Conservation (phyloP, 2,888 invertebrate species). For the Aleiodes leptofemur region DNA sequence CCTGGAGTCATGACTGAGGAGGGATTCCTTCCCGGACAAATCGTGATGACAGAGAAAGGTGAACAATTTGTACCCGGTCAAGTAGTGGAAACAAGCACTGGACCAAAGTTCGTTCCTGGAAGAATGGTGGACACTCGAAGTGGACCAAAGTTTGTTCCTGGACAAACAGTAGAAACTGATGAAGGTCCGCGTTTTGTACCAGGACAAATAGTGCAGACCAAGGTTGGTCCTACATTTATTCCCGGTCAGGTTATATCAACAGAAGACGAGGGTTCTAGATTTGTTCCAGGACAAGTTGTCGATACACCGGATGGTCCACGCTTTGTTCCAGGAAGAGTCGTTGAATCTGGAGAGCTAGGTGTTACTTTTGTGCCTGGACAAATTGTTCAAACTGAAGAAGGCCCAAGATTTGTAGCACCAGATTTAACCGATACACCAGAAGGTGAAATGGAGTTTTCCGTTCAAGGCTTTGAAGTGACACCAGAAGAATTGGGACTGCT, state of each 20-base stretch:
- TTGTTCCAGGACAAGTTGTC: constrained; percentile 83
- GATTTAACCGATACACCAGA: constrained; percentile 82
- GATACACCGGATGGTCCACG: constrained; percentile 83
- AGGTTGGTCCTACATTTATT: constrained; percentile 85
- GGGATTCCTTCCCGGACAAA: constrained; percentile 83
- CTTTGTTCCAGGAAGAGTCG: constrained; percentile 78
- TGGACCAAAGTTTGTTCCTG: constrained; percentile 82
- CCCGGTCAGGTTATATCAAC: constrained; percentile 86
- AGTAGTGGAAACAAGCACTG: constrained; percentile 82
- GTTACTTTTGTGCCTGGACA: constrained; percentile 77
- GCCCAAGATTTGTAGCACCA: constrained; percentile 82
- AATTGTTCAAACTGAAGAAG: constrained; percentile 77
- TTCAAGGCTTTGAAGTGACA: constrained; percentile 81
- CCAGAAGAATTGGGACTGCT: constrained; percentile 76
- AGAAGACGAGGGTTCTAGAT: constrained; percentile 77
- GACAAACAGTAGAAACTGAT: constrained; percentile 84
- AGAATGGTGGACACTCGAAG: constrained; percentile 84
- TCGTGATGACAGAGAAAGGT: constrained; percentile 82
- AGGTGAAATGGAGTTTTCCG: constrained; percentile 82
- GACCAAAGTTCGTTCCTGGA: constrained; percentile 86
- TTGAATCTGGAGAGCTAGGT: constrained; percentile 75
- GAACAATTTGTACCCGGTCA: constrained; percentile 85
- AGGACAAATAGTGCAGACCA: constrained; percentile 85
- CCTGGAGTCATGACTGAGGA: constrained; percentile 83
- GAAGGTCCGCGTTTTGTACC: constrained; percentile 87